phyloP scores from a whole-genome alignment of 2,797 vertebrate species.

The Muscicapa comitata region DNA sequence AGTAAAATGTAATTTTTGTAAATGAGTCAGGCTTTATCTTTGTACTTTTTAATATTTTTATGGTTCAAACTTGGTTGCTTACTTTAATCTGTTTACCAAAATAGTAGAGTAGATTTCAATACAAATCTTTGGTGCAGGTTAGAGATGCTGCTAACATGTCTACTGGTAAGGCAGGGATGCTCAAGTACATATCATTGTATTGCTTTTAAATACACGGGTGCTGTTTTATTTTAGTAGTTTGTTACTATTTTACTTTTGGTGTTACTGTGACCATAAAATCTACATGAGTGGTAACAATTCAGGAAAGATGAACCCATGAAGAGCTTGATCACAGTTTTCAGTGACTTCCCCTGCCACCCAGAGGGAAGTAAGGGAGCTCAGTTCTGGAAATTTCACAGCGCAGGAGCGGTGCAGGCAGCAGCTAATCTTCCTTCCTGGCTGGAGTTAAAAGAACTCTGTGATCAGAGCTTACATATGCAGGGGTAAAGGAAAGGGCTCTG shows the following conservation, averaged over 20 bases:
- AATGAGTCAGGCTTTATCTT: not conserved
- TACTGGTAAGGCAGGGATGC: not conserved
- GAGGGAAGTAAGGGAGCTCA: not conserved
- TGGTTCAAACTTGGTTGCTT: not conserved
- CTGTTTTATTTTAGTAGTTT: not conserved
- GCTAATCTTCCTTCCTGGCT: conserved; percentile 48
- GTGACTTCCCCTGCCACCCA: conserved; percentile 1
- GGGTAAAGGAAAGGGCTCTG: not conserved
- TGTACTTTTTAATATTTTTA: not conserved
- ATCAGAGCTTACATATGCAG: conserved; percentile 11
- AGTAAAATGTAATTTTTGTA: not conserved
- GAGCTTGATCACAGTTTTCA: not conserved
- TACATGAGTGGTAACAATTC: not conserved
- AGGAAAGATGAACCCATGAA: not conserved
- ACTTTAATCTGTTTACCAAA: not conserved
- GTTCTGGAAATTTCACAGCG: conserved; percentile 25
- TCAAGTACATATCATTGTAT: not conserved
- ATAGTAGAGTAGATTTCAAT: not conserved
- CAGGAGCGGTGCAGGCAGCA: not conserved
- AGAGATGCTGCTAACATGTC: rapidly evolving
- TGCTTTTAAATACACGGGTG: not conserved
- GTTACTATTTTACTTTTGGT: not conserved
- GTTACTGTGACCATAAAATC: not conserved
- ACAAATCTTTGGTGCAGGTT: not conserved
- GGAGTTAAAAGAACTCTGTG: conserved; percentile 22